Evolutionary conservation across 2,888 invertebrate species (phyloP).

Genomic region (Blomia tropicalis): DNA sequence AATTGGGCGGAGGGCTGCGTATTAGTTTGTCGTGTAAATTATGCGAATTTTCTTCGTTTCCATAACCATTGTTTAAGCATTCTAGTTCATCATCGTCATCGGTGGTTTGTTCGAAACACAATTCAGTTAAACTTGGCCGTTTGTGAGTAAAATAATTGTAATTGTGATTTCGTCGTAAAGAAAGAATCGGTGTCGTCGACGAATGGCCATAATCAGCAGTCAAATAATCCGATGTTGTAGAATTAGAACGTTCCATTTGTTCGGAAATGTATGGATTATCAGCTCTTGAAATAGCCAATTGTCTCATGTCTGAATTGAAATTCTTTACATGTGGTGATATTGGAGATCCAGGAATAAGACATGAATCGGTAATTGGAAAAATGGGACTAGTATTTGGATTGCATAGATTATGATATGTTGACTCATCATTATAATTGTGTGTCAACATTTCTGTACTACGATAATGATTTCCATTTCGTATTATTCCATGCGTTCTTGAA

Average conservation of each 20-base stretch:
- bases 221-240: not conserved
- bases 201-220: conserved; percentile 3
- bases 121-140: not conserved
- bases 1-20: conserved; percentile 54
- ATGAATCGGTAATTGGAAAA: conserved; percentile 10
- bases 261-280: conserved; percentile 57
- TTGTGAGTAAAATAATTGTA: not conserved
- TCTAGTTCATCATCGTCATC: not conserved
- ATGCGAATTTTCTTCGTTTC: conserved; percentile 21
- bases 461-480: no score
- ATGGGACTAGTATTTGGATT: no score
- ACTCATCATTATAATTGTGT: no score
- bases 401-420: no score
- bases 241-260: conserved; percentile 28
- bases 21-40: conserved; percentile 65
- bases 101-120: no score
- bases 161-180: not conserved
- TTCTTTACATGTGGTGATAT: conserved; percentile 28
- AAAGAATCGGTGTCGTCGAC: conserved; percentile 7
- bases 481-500: no score
- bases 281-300: conserved; percentile 57
- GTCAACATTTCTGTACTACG: no score
- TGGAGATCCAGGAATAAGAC: conserved; percentile 23
- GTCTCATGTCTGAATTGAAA: conserved; percentile 54
- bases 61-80: conserved; percentile 35